A percentile compares a stretch with the other conserved stretches of the same genome.
phyloP scores from a whole-genome alignment of 2,888 invertebrate genomes.

The Autographa pulchrina region DNA sequence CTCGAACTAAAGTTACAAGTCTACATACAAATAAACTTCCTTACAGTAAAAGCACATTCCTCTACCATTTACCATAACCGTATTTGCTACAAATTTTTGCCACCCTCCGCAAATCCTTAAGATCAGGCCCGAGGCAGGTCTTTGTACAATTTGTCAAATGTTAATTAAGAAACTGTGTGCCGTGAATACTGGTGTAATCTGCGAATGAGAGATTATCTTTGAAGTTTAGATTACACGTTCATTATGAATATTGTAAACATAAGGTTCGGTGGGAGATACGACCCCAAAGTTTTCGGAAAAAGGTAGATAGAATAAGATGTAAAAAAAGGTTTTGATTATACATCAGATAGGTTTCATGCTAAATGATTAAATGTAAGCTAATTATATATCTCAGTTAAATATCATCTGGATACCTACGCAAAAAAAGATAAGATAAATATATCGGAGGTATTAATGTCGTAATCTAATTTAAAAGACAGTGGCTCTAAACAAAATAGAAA shows the following conservation, averaged over 20 bases:
- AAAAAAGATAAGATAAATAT: too few relatives aligned
- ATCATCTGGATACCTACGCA: too few relatives aligned
- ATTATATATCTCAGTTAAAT: too few relatives aligned
- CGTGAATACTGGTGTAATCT: slow-evolving; percentile 43
- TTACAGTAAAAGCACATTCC: slow-evolving; percentile 27
- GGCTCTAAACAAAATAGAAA: too few relatives aligned
- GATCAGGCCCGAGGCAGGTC: slow-evolving; percentile 49
- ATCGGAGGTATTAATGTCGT: too few relatives aligned
- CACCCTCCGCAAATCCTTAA: slow-evolving; percentile 44
- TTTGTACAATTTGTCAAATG: slow-evolving; percentile 72
- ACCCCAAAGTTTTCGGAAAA: too few relatives aligned
- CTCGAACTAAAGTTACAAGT: neutral
- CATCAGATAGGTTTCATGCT: too few relatives aligned
- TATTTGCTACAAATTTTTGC: slow-evolving; percentile 39
- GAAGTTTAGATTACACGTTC: slow-evolving; percentile 37
- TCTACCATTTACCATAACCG: slow-evolving; percentile 26
- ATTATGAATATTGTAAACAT: slow-evolving; percentile 6
- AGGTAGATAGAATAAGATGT: too few relatives aligned
- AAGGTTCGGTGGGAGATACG: neutral
- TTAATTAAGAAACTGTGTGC: slow-evolving; percentile 63
- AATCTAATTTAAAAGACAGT: too few relatives aligned
- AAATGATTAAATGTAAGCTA: too few relatives aligned
- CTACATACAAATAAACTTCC: neutral
- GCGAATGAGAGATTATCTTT: slow-evolving; percentile 55
- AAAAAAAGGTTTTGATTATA: too few relatives aligned